Evolutionary conservation across 2,113 vertebrate species (phyloP).

Genomic region (Micromys minutus): DNA sequence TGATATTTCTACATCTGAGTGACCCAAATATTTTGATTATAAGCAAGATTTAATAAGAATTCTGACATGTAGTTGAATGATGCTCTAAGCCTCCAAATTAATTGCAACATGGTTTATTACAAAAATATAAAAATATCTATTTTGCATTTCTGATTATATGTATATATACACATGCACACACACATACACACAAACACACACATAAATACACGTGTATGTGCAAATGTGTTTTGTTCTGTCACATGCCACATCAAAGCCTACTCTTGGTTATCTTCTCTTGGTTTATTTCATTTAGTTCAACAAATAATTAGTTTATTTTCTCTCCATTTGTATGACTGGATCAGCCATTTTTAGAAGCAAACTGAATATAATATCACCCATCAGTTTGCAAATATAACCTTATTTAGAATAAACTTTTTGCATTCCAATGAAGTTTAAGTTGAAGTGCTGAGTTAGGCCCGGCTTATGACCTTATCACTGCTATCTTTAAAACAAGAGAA

Average conservation of each 20-base stretch:
- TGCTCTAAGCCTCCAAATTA: not conserved
- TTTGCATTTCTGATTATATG: not conserved
- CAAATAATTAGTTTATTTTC: constrained; percentile 40
- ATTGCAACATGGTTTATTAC: not conserved
- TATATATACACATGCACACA: too few relatives aligned
- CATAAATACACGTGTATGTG: too few relatives aligned
- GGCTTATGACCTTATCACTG: not conserved
- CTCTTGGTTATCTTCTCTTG: constrained; percentile 61
- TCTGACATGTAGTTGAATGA: not conserved
- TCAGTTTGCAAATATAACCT: not conserved
- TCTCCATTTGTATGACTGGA: constrained; percentile 58
- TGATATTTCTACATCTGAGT: constrained; percentile 64
- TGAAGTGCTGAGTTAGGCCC: too few relatives aligned
- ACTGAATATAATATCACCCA: constrained; percentile 60
- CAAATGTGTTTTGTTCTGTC: not conserved
- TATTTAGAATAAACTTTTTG: not conserved
- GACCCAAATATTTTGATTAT: constrained; percentile 28
- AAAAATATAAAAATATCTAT: constrained; percentile 21
- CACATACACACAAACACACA: too few relatives aligned
- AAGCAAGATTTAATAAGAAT: not conserved
- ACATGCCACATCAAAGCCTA: not conserved
- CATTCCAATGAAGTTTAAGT: not conserved
- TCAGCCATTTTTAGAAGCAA: constrained; percentile 63
- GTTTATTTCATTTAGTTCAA: too few relatives aligned
- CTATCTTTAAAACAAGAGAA: too few relatives aligned